Evolutionary conservation across 2,113 vertebrate genomes (phyloP), one percentile per base, ranked within the genome.

Genomic region (Poecilia latipinna): DNA sequence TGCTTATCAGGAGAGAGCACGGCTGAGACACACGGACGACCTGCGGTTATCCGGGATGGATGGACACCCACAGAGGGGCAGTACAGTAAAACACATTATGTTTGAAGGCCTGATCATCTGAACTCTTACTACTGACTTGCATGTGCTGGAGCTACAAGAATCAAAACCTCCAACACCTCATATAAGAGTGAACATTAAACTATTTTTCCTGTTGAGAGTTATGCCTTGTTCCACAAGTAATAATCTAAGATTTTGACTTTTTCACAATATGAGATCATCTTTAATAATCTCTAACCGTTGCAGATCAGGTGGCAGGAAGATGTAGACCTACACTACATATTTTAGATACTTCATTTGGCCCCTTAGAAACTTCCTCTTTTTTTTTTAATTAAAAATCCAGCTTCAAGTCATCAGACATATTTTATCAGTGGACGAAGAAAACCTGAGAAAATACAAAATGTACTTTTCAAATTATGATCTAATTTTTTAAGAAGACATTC

Each of bases 1-100:
- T 78, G 75, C 86, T 89, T 89, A 90, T 88, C 28, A 19, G 31
- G 72, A 33, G 51, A 76, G 77, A 84, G 79, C 68, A 12, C 15
- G 64, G 71, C 51, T 86, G 66, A 88, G 71, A 85, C 22, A 75
- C 74, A 68, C 68, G 75, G 70, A 72, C 75, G 82, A 86, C 48
- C 32, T 13, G 68, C 60, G 70, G 83, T 81, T 79, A 75, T 65
- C 77, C 39, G 66, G 70, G 75, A 84, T 66, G 85, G 79, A 77
- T 62, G 39, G 64, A 77, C 77, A 70, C 77, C 75, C 51, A 39
- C 61, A 35, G 8, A 72, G 74, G 5, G 12, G 15, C 33, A 3
- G 31, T 8, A 19, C 62, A 74, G 72, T 68, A 54, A 75, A 75
- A 79, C 22, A 61, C 37, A 62, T 35, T 48, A 29, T n/a, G 63